Percentiles rank a stretch among this genome's conserved stretches.
phyloP scores from a whole-genome alignment of 2,113 vertebrate genomes.

The Microcebus griseorufus region DNA sequence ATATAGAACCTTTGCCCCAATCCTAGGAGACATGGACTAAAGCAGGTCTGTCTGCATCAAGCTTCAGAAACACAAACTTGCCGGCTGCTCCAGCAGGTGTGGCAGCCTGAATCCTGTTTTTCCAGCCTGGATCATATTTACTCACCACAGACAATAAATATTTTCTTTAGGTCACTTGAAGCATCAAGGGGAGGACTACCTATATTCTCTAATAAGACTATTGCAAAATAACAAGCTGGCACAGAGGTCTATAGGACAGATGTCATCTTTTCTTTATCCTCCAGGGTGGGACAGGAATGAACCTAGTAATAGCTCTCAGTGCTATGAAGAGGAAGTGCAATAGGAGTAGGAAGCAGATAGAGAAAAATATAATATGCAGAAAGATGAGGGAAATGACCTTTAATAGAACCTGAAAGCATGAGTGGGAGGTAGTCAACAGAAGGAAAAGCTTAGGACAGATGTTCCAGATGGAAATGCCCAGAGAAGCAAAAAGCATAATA shows the following conservation, averaged over 20 bases:
- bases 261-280: background rate
- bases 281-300: background rate
- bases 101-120: background rate
- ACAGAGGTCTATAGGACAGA: background rate
- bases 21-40: background rate
- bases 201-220: background rate
- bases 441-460: background rate
- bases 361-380: accelerated
- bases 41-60: background rate
- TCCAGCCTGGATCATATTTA: background rate
- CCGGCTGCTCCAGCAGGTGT: accelerated
- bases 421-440: background rate
- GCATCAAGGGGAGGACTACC: background rate
- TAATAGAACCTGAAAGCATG: background rate
- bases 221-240: background rate
- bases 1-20: background rate
- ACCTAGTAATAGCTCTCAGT: background rate
- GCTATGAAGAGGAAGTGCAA: background rate
- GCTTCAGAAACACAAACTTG: background rate
- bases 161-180: background rate
- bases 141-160: background rate
- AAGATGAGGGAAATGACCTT: background rate
- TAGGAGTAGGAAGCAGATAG: background rate
- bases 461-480: background rate
- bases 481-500: background rate